A percentile compares a stretch with the other conserved stretches of the same genome.
Conservation (phyloP, 2,888 invertebrate species). For the Neocrepidodera transversa region DNA sequence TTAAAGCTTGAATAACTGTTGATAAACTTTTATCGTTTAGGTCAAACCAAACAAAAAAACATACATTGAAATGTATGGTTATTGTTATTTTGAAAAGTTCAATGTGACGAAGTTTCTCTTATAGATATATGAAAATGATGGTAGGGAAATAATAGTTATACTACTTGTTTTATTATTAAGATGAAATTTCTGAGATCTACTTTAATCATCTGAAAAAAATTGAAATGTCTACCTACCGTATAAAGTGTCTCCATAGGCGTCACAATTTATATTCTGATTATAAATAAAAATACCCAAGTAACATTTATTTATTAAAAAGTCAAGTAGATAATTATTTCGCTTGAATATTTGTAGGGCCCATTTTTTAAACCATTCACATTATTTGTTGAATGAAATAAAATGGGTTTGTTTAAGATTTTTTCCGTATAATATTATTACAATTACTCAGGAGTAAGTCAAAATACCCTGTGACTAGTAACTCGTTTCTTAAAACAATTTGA, state of each 20-base stretch:
- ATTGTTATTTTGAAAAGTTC: conserved; percentile 5
- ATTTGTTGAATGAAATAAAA: too few relatives aligned
- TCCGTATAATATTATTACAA: too few relatives aligned
- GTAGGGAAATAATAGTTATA: neutral
- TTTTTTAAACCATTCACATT: too few relatives aligned
- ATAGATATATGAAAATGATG: neutral
- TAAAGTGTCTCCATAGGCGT: neutral
- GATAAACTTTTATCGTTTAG: conserved; percentile 25
- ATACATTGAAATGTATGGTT: conserved; percentile 2
- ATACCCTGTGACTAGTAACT: too few relatives aligned
- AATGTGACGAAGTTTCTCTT: neutral
- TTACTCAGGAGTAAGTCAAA: too few relatives aligned
- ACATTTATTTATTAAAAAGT: too few relatives aligned
- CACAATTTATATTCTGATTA: too few relatives aligned
- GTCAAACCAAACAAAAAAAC: conserved; percentile 23
- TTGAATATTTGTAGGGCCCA: too few relatives aligned
- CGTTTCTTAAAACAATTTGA: too few relatives aligned
- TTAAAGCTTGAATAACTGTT: neutral
- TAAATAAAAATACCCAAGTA: too few relatives aligned
- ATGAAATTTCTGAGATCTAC: conserved; percentile 10
- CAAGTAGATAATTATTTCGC: too few relatives aligned
- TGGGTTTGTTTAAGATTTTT: too few relatives aligned
- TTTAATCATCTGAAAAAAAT: neutral
- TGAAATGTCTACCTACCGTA: neutral
- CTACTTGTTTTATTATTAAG: neutral